Base-by-base conservation (phyloP, 2,113 vertebrate species). In the Thunnus thynnus region DNA sequence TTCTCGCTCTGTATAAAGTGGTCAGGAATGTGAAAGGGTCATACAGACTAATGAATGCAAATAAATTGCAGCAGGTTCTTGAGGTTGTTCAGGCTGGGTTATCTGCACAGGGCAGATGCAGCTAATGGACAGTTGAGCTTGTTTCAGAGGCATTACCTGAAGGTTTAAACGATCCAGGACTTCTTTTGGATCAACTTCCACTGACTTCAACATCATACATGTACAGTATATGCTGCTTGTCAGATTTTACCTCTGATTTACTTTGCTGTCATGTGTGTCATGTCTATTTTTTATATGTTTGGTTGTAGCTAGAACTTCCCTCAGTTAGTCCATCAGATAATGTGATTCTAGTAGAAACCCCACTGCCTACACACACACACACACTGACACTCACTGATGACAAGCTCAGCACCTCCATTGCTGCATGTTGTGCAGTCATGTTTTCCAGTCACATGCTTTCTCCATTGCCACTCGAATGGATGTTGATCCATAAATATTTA, bases 401-500 rank as follows among this genome's bases (percentile, higher is more conserved):
- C 67, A 63, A 83, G 86, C 74, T 54, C 56, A 65, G 65, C 52
- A 65, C 51, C 27, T 85, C 82, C 66, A 76, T 51, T 66, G 70
- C 83, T 62, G 71, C 85, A 78, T 69, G 71, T 82, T 84, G 68
- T 72, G 64, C 76, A 82, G 72, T 76, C 79, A 67, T 90, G 86
- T 54, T 80, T 89, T 92, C 77, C 80, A 82, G 90, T 93, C 91
- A 91, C 70, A 69, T 83, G 58, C 48, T 85, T 74, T 69, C 73
- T 68, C 85, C 63, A 44, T 74, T 83, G 85, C 80, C 67, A 91
- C 89, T 86, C 84, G 63, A 88, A 89, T 87, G 84, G 78, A 92
- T 89, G 86, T 87, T 91, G 90, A 91, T 89, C 89, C 88, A 92
- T 91, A 89, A 92, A 92, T 92, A 92, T 93, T 93, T 91, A 90